Conservation (phyloP, 1,140 invertebrate genomes). For the Campoletis sonorensis region DNA sequence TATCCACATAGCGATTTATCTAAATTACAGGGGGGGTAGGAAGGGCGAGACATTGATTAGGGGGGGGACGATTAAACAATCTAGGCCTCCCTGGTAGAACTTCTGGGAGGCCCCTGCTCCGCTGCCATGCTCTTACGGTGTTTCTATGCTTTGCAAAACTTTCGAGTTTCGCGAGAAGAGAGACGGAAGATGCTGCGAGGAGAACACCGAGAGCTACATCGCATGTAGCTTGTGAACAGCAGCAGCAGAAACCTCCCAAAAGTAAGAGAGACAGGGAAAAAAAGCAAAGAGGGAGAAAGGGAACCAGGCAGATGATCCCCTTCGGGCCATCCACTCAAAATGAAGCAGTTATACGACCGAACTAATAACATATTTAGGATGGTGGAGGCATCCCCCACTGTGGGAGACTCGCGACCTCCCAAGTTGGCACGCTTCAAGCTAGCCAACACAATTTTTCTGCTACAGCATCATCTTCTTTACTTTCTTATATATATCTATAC, state of each 20-base stretch:
- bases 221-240: constrained; percentile 39
- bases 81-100: constrained; percentile 56
- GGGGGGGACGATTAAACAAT: constrained; percentile 58
- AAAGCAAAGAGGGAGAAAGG: neutral
- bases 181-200: constrained; percentile 27
- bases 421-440: constrained; percentile 56
- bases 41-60: constrained; percentile 53
- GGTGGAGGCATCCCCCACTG: constrained; percentile 46
- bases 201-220: constrained; percentile 28
- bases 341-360: constrained; percentile 62
- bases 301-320: constrained; percentile 53
- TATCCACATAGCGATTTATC: constrained; percentile 45
- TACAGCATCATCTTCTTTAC: constrained; percentile 30
- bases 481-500: constrained; percentile 15
- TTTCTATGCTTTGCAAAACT: constrained; percentile 34
- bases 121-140: neutral
- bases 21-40: constrained; percentile 42
- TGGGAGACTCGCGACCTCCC: constrained; percentile 53
- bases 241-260: constrained; percentile 36
- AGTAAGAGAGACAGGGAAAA: neutral
- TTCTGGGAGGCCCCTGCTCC: constrained; percentile 53
- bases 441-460: constrained; percentile 42
- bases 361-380: constrained; percentile 62
- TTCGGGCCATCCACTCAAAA: constrained; percentile 58
- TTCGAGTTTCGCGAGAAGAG: constrained; percentile 54